phyloP scores from a whole-genome alignment of 2,113 vertebrate genomes.

The Upupa epops region DNA sequence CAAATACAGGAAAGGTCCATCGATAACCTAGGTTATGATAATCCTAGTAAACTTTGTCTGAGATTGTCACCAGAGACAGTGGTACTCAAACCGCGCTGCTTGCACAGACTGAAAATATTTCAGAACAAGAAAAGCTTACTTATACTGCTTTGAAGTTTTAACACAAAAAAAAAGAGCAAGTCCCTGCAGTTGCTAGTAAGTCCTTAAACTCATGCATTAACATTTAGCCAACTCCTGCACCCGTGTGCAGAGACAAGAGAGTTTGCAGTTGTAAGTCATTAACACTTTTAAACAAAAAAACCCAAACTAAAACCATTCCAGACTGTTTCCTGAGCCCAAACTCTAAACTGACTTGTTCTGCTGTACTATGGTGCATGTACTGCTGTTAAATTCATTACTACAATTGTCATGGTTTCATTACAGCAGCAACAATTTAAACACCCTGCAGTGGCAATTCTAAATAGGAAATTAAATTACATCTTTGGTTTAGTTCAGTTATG shows the following conservation, averaged over 20 bases:
- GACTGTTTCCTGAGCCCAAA: conserved; percentile 1
- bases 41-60: not conserved
- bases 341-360: conserved; percentile 25
- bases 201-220: not conserved
- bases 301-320: not conserved
- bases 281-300: not conserved
- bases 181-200: not conserved
- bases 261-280: not conserved
- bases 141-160: not conserved
- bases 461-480: conserved; percentile 54
- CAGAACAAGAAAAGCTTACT: not conserved
- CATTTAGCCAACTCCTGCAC: not conserved
- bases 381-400: conserved; percentile 50
- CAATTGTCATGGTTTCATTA: conserved; percentile 21
- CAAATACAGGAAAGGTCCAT: not conserved
- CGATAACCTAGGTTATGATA: not conserved
- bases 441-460: conserved; percentile 31
- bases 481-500: conserved; percentile 34
- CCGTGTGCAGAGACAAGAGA: not conserved
- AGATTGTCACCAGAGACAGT: not conserved
- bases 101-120: not conserved
- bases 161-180: not conserved
- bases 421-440: conserved; percentile 48
- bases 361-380: not conserved
- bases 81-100: not conserved